A percentile compares a stretch with the other conserved stretches of the same genome.
Conservation (phyloP, 1,140 invertebrate species). For the Nylanderia fulva region DNA sequence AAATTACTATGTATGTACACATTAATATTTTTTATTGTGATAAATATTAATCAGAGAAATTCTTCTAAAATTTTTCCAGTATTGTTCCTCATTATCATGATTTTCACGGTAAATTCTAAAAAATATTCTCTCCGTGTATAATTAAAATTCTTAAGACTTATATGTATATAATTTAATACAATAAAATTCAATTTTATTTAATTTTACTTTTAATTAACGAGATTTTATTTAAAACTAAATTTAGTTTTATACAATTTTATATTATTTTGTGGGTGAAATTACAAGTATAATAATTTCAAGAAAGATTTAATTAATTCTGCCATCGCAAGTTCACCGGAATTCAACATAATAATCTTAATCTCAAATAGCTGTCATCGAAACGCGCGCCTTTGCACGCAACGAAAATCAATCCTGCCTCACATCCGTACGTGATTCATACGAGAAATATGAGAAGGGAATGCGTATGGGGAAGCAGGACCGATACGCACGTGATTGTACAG, state of each 20-base stretch:
- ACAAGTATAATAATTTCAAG: neutral
- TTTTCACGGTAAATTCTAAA: too few species aligned
- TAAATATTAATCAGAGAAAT: too few species aligned
- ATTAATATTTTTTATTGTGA: too few species aligned
- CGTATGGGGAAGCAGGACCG: slow-evolving; percentile 19
- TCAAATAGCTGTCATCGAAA: slow-evolving; percentile 46
- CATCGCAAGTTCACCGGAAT: neutral
- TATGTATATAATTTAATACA: neutral
- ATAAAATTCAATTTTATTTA: neutral
- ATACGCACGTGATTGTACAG: slow-evolving; percentile 15
- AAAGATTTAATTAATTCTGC: neutral
- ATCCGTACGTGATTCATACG: slow-evolving; percentile 56
- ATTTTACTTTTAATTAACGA: neutral
- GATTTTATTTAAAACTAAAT: neutral
- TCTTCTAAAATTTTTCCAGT: too few species aligned
- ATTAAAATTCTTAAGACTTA: neutral
- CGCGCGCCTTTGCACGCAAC: slow-evolving; percentile 50
- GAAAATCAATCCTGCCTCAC: slow-evolving; percentile 55
- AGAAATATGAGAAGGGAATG: slow-evolving; percentile 59
- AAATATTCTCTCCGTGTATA: too few species aligned
- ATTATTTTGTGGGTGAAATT: neutral
- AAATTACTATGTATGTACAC: too few species aligned
- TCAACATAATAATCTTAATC: slow-evolving; percentile 2
- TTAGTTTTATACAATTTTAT: neutral
- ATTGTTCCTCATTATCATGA: too few species aligned